Conservation (phyloP, 2,113 vertebrate species). For the Otolemur garnettii region DNA sequence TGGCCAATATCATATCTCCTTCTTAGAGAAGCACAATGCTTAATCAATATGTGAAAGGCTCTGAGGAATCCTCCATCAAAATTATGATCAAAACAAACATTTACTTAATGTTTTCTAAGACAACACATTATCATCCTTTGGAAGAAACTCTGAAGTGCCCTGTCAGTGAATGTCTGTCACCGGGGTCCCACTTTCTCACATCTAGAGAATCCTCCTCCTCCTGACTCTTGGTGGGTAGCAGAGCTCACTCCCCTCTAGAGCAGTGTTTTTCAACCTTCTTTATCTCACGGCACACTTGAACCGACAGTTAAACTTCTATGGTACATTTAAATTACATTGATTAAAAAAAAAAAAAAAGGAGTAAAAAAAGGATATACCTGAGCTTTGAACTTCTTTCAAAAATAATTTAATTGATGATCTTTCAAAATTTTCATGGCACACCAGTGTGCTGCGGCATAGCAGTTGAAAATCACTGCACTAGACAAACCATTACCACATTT, state of each 20-base stretch:
- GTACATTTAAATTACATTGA: too few species aligned
- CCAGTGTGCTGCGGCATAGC: too few species aligned
- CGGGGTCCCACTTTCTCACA: neutral
- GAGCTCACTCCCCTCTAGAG: neutral
- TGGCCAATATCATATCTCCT: neutral
- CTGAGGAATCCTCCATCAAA: neutral
- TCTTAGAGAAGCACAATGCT: conserved; percentile 16
- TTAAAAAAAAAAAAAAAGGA: too few species aligned
- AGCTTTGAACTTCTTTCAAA: too few species aligned
- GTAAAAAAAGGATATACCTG: too few species aligned
- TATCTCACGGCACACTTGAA: too few species aligned
- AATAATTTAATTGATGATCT: too few species aligned
- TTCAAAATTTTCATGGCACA: too few species aligned
- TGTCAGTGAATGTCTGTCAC: neutral
- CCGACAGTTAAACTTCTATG: too few species aligned
- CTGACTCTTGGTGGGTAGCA: neutral
- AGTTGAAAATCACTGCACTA: neutral
- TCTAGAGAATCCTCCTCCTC: neutral
- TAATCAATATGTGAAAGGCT: neutral
- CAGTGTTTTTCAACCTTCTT: too few species aligned
- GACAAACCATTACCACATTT: neutral
- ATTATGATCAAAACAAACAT: neutral
- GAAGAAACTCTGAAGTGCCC: neutral
- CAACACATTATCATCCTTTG: neutral
- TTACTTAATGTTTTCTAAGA: neutral